Base-by-base conservation (phyloP, 2,888 invertebrate genomes). In the Drosophila maculinotata region DNA sequence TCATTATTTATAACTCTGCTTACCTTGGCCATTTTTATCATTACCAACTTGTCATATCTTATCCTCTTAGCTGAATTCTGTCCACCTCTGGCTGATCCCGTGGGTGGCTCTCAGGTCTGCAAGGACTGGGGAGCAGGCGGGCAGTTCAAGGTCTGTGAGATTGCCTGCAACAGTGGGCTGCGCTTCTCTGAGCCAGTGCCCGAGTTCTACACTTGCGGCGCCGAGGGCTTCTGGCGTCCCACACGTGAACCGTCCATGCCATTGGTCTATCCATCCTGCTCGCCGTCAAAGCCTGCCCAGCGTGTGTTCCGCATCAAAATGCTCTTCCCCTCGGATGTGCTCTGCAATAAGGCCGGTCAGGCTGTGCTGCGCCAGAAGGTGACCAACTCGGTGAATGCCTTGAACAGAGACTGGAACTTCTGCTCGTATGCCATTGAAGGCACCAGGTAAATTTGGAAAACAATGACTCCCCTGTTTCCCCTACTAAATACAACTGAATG, bases 141-240 rank as follows among this genome's bases (percentile, higher is more conserved):
- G 36, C 97, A 97, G 89, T 98, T 98, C 92, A 98, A 98, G 92
- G 91, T 98, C 1, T 99, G 98, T 90, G 97, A 97, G 91, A 97
- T 98, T 64, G 93, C 94, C 44, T 98, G 98, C 87, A 96, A 97
- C 76, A 92, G 94, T 58, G 97, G 97, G n/a, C 92, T 97, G 5
- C 93, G 96, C 76, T 99, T 99, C 93, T 97, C 98, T 0, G 96
- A 97, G 89, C 94, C 95, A 57, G 96, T 98, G n/a, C 98, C 99
- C 1, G 96, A 97, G 77, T 99, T 99, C 93, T 99, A 98, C 91
- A 97, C 97, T 1, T 99, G 99, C 89, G 98, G 98, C n/a, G 97
- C 96, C 52, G 98, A 99, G 94, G 99, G 99, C 35, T 97, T 97
- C 92, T 99, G 99, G 99, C 93, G 98, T 79, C 98, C 98, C 48